Conservation (phyloP, 1,140 invertebrate genomes). For the Stenopsyche tienmushanensis region DNA sequence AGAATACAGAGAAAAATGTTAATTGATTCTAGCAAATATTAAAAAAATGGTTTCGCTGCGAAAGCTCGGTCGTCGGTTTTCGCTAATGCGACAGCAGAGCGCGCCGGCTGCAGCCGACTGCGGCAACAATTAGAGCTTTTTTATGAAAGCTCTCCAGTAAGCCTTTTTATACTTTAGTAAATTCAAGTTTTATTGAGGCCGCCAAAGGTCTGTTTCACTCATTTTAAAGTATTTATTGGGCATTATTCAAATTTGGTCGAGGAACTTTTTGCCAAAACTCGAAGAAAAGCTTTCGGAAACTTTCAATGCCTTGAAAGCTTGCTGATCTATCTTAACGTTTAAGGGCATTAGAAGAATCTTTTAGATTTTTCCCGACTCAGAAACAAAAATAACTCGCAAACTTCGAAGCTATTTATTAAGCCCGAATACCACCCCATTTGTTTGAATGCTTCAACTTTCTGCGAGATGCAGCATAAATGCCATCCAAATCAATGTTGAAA, state of each 20-base stretch:
- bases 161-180: slow-evolving; percentile 28
- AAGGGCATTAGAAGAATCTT: no score
- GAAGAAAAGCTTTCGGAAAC: neutral
- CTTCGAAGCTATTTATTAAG: no score
- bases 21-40: slow-evolving; percentile 1
- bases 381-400: no score
- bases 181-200: slow-evolving; percentile 32
- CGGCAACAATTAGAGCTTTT: slow-evolving; percentile 39
- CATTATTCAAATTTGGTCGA: slow-evolving; percentile 17
- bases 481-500: no score
- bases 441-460: no score
- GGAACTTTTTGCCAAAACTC: neutral
- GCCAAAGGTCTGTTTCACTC: slow-evolving; percentile 13
- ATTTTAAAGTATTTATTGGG: slow-evolving; percentile 26
- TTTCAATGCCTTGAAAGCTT: neutral
- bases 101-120: slow-evolving; percentile 33
- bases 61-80: slow-evolving; percentile 6
- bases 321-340: no score
- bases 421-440: no score
- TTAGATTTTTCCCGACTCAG: no score
- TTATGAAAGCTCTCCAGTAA: slow-evolving; percentile 22
- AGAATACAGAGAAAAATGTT: neutral
- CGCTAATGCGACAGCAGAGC: slow-evolving; percentile 19
- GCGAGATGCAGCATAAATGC: no score
- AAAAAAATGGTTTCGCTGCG: neutral